Evolutionary conservation across 2,888 invertebrate genomes (phyloP), one percentile per base, ranked within the genome.

Genomic region (Scelioninae gen. 1): DNA sequence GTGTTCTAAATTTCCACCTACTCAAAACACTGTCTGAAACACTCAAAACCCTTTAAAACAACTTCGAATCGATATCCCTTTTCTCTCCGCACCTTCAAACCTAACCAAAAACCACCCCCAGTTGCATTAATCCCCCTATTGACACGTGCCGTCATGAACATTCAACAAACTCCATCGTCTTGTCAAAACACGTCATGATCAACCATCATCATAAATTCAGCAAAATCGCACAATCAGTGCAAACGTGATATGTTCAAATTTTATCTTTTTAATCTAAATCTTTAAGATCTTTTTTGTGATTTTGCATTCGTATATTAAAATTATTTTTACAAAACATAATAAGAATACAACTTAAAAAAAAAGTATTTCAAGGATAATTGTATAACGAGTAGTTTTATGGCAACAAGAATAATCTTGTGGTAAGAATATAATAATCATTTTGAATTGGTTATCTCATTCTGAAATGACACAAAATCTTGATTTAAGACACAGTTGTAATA

Each of bases 81-180:
- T 62, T 53, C 34, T 16, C 6, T 7, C 31, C 45, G 16, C 51
- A 16, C n/a, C 31, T 45, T 8, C n/a, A 60, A 40, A 66, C 34
- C 45, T 45, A 47, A 53, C 47, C 77, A 77, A 77, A 77, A 77
- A 62, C 11, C 77, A 69, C 53, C 77, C 68, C 62, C 77, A 38
- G 32, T 11, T 15, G 10, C 34, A 15, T 34, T 60, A 69, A 69
- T 60, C 68, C 13, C 68, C 53, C 68, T 53, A 76, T 77, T 62
- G 77, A 53, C 77, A 77, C 77, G 77, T 77, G 68, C 62, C 38
- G 55, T 77, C 77, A 62, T 53, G 38, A 68, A 68, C 77, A 69
- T 62, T 62, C 77, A 68, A 76, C 75, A 68, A 68, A 76, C 53
- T 68, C 60, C 38, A 68, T 76, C 66, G 31, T 53, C 60, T 62